Conservation (phyloP, 2,797 vertebrate species). For the Hydrophis major region DNA sequence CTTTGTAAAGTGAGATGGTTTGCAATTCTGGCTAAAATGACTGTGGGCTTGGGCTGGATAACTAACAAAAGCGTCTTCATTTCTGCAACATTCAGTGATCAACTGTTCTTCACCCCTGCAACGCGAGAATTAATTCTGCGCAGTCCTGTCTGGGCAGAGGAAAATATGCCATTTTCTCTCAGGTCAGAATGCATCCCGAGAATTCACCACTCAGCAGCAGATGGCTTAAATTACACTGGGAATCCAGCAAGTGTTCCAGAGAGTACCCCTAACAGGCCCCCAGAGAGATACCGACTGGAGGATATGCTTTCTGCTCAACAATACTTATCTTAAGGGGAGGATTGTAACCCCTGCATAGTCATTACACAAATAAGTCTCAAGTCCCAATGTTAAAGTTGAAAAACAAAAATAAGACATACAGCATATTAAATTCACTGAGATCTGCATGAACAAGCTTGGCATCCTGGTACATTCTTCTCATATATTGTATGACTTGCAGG, state of each 20-base stretch:
- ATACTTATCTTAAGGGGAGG: not conserved
- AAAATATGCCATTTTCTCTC: not conserved
- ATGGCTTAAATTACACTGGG: not conserved
- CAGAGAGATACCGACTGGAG: not conserved
- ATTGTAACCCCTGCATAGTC: not conserved
- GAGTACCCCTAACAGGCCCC: not conserved
- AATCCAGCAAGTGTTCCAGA: not conserved
- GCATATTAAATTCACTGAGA: conserved; percentile 97
- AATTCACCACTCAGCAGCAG: not conserved
- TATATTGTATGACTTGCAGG: conserved; percentile 87
- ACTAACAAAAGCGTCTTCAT: not conserved
- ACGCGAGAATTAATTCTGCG: not conserved
- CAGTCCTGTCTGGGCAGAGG: not conserved
- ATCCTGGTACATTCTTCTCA: conserved; percentile 92
- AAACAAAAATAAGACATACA: conserved; percentile 74
- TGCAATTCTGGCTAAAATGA: not conserved
- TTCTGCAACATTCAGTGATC: not conserved
- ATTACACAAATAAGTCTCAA: not conserved
- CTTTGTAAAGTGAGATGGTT: not conserved
- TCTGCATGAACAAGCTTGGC: conserved; percentile 93
- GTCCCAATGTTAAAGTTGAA: conserved; percentile 38
- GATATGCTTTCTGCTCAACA: conserved; percentile 2
- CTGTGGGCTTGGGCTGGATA: not conserved
- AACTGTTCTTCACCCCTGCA: not conserved
- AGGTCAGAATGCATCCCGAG: not conserved